Evolutionary conservation across 2,888 invertebrate genomes (phyloP).

Genomic region (Cephalotes varians): DNA sequence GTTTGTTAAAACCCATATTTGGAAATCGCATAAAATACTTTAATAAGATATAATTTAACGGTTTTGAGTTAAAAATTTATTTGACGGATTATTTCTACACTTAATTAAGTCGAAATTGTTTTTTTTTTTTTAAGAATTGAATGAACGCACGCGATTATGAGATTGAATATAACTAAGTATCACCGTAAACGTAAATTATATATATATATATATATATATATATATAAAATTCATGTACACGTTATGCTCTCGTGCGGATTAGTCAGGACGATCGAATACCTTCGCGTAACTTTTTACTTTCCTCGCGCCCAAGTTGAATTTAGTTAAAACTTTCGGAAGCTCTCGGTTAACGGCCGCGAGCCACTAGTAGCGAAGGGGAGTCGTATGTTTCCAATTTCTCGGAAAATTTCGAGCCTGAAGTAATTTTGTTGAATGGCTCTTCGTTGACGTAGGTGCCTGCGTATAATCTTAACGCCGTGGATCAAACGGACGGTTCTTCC

Average conservation of each 20-base stretch:
- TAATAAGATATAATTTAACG: background rate
- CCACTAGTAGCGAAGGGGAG: slow-evolving; percentile 45
- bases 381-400: slow-evolving; percentile 64
- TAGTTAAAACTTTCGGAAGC: slow-evolving; percentile 68
- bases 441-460: slow-evolving; percentile 29
- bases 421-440: slow-evolving; percentile 66
- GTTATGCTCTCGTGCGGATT: slow-evolving; percentile 55
- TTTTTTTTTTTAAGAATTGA: background rate
- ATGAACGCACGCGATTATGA: background rate
- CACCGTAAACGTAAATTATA: slow-evolving; percentile 8
- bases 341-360: slow-evolving; percentile 47
- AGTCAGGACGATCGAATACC: slow-evolving; percentile 60
- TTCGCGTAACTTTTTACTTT: slow-evolving; percentile 65
- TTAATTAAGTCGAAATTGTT: background rate
- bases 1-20: background rate
- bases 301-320: slow-evolving; percentile 60
- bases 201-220: no score
- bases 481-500: slow-evolving; percentile 35
- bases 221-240: slow-evolving; percentile 23
- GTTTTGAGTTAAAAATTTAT: background rate
- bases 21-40: background rate
- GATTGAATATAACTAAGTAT: slow-evolving; percentile 16
- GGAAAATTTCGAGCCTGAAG: slow-evolving; percentile 56
- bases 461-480: slow-evolving; percentile 33
- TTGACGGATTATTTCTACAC: background rate